These are phyloP conservation scores for Tragelaphus buxtoni DNA, from an alignment of 2,113 vertebrate species.

Conservation along the genomic window DNA sequence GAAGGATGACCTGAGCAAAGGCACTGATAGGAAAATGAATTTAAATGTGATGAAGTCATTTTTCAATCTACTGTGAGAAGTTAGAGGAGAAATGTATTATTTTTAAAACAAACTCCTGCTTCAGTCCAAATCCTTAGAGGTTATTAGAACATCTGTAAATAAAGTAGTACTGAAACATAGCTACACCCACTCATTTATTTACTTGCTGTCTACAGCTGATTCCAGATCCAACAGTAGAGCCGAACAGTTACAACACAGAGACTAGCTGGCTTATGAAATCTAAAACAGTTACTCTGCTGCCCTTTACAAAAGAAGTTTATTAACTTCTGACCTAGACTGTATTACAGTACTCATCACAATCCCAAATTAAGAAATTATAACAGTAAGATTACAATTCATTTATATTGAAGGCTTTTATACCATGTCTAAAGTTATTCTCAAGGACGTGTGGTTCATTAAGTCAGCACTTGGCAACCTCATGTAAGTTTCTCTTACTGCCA, in stretches of 20 bases:
- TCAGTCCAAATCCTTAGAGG: not conserved
- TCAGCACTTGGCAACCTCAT: not conserved
- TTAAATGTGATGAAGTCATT: conserved; percentile 11
- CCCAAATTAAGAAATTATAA: not conserved
- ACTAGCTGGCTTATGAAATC: not conserved
- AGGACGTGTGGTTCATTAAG: not conserved
- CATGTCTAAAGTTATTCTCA: not conserved
- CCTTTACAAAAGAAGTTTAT: not conserved
- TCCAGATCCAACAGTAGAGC: not conserved
- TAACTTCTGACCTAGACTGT: not conserved
- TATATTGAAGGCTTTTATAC: not conserved
- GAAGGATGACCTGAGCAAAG: not conserved
- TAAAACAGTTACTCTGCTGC: not conserved
- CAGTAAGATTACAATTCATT: not conserved
- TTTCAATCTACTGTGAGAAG: not conserved
- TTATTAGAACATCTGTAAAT: not conserved
- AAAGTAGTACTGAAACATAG: not conserved
- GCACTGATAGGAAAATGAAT: not conserved
- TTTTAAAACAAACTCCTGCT: not conserved
- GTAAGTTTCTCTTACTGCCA: not conserved
- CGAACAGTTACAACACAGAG: not conserved
- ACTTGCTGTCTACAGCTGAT: not conserved
- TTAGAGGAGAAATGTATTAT: not conserved
- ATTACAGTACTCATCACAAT: not conserved
- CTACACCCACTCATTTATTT: not conserved